Percentiles rank a stretch among this genome's conserved stretches.
phyloP scores from a whole-genome alignment of 2,113 vertebrate genomes.

The Aspiorhynchus laticeps region DNA sequence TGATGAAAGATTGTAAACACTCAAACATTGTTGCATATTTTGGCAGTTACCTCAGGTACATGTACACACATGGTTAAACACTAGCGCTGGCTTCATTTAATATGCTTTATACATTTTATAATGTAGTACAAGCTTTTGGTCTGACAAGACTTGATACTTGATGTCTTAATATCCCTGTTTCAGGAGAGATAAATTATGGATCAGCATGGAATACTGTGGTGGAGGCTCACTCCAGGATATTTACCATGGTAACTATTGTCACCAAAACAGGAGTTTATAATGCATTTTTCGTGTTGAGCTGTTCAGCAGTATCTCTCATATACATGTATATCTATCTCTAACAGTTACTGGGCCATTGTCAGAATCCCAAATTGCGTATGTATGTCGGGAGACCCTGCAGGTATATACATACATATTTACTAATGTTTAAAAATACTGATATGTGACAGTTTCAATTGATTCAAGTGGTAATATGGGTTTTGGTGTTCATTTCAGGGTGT shows the following conservation, averaged over 20 bases:
- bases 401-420: conserved; percentile 71
- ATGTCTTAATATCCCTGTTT: conserved; percentile 48
- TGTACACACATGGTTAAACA: conserved; percentile 15
- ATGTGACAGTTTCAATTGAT: conserved; percentile 37
- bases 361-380: conserved; percentile 97
- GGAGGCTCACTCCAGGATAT: conserved; percentile 98
- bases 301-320: not conserved
- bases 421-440: not conserved
- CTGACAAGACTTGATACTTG: not conserved
- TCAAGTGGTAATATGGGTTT: not conserved
- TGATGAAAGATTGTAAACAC: conserved; percentile 99
- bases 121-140: not conserved
- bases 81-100: not conserved
- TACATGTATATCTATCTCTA: not conserved
- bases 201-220: conserved; percentile 99
- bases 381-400: conserved; percentile 98
- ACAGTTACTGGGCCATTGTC: conserved; percentile 95
- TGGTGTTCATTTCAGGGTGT: conserved; percentile 71
- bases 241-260: conserved; percentile 84
- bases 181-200: conserved; percentile 98
- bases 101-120: not conserved
- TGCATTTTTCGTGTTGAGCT: not conserved
- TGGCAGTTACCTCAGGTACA: conserved; percentile 97
- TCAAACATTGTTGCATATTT: conserved; percentile 99
- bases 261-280: not conserved